Evolutionary conservation across 2,888 invertebrate genomes (phyloP), one percentile per base, ranked within the genome.

Genomic region (Pomacea canaliculata): DNA sequence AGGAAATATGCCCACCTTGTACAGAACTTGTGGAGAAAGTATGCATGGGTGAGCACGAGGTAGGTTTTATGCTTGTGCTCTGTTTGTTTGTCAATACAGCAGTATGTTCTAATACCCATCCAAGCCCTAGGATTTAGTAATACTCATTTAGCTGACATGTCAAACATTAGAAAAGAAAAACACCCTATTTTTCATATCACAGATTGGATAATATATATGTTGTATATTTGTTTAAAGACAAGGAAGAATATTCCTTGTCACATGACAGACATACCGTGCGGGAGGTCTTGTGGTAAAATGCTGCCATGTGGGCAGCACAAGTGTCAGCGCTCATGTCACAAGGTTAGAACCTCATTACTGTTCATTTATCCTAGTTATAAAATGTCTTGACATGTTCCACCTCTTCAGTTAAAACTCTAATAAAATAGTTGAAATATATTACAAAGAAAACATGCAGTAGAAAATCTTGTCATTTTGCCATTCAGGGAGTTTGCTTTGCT

Each of bases 201-300:
- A 56, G 16, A 56, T 13, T 16, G 10, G 37, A 51, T 19, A 27
- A 18, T 51, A 56, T 63, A 37, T 37, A 37, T 70, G 12, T 59
- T 65, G n/a, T 76, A n/a, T 59, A 77, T 78, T 73, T 74, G 63
- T 73, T 91, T 90, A 37, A 91, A 95, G 93, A 93, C 95, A 83
- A 93, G 97, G 10, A 95, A 95, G 87, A 96, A 96, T 70, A 96
- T 98, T 84, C 96, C 96, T 16, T 97, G 97, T 88, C 94, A 96
- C 82, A 93, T 95, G 89, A 94, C 94, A 59, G 95, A 95, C 86
- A 95, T 98, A 86, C 96, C 97, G 4, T 99, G 98, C 91, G 98
- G 98, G 0, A 91, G 95, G 82, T 94, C 95, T 0, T 99, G 98
- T 90, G 94, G 94, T 71, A 95, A 95, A 86, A 93, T 93, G 0